Evolutionary conservation across 1,140 invertebrate species (phyloP).

Genomic region (Manduca sexta): DNA sequence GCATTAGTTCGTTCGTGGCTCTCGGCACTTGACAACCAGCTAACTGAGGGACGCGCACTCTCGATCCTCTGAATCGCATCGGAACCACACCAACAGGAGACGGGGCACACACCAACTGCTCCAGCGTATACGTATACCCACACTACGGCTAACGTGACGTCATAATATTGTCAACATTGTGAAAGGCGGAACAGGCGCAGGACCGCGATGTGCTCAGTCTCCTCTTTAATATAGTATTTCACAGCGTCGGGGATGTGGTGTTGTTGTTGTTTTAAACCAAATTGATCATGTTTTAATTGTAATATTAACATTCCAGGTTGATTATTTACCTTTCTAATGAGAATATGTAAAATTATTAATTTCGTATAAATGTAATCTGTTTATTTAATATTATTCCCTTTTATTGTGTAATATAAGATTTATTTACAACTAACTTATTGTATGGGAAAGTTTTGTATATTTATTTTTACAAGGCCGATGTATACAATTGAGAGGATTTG

Average conservation of each 20-base stretch:
- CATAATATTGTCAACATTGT: no score
- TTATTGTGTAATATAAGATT: conserved; percentile 66
- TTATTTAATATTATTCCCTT: conserved; percentile 58
- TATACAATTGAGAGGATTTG: conserved; percentile 62
- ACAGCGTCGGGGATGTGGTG: conserved; percentile 23
- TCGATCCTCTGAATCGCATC: conserved; percentile 55
- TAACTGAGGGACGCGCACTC: conserved; percentile 62
- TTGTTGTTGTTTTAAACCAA: conserved; percentile 57
- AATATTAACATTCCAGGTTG: conserved; percentile 69
- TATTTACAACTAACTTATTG: conserved; percentile 70
- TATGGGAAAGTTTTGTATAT: conserved; percentile 53
- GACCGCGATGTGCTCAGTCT: conserved; percentile 32
- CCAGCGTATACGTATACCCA: conserved; percentile 24
- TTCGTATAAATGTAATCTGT: conserved; percentile 46
- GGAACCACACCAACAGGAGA: conserved; percentile 34
- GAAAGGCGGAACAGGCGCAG: no score
- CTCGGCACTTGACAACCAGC: conserved; percentile 74
- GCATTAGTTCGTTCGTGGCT: conserved; percentile 72
- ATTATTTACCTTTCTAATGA: conserved; percentile 56
- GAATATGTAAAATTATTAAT: conserved; percentile 55
- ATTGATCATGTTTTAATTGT: conserved; percentile 61
- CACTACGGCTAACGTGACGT: conserved; percentile 27
- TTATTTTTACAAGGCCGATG: conserved; percentile 59
- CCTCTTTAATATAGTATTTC: conserved; percentile 33
- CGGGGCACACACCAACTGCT: conserved; percentile 24